Evolutionary conservation across 2,797 vertebrate species (phyloP).

Genomic region (Lophius americanus): DNA sequence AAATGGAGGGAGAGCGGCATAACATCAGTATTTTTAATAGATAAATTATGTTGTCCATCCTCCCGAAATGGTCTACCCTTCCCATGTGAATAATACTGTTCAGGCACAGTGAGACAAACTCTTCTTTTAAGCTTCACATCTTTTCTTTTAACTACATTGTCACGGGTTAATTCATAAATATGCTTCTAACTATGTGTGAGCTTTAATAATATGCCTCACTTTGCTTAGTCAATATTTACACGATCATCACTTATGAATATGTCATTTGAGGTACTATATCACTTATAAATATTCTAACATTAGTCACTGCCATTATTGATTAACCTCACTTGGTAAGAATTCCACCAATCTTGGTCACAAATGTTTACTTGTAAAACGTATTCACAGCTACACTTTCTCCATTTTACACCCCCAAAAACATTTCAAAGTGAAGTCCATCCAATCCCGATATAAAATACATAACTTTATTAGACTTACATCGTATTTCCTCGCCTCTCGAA

Average conservation of each 20-base stretch:
- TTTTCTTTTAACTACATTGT: constrained; percentile 55
- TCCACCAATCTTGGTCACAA: constrained; percentile 30
- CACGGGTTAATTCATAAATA: constrained; percentile 77
- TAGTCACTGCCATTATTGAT: constrained; percentile 35
- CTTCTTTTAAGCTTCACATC: constrained; percentile 38
- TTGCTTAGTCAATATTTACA: constrained; percentile 75
- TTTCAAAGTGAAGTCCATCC: constrained; percentile 4
- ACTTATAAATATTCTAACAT: constrained; percentile 52
- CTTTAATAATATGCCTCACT: constrained; percentile 59
- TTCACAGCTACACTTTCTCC: constrained; percentile 39
- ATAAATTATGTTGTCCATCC: constrained; percentile 12
- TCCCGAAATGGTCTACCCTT: constrained; percentile 26
- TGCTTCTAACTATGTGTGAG: constrained; percentile 68
- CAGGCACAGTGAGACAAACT: constrained; percentile 63
- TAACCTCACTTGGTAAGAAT: constrained; percentile 31
- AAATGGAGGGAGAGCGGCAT: constrained; percentile 29
- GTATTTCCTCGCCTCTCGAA: neutral
- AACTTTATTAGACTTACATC: constrained; percentile 32
- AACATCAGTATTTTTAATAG: constrained; percentile 17
- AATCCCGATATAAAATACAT: constrained; percentile 35
- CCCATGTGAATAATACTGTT: constrained; percentile 66
- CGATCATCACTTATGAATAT: constrained; percentile 56
- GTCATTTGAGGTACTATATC: constrained; percentile 64
- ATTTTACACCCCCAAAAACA: constrained; percentile 1
- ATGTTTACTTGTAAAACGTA: constrained; percentile 35